phyloP scores from a whole-genome alignment of 1,140 invertebrate genomes.

The Zaprionus camerounensis region DNA sequence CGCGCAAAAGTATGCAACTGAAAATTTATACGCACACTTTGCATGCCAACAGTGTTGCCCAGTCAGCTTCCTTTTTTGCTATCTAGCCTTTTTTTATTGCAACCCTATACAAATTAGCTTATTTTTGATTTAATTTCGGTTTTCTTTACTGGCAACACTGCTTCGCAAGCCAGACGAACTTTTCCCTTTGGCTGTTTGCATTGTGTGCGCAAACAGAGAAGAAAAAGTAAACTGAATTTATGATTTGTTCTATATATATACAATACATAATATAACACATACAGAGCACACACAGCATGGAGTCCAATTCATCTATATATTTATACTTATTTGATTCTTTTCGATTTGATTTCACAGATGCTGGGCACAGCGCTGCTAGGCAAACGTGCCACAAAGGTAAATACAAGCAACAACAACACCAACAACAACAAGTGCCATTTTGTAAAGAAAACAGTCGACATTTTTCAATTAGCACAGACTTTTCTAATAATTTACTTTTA shows the following conservation, averaged over 20 bases:
- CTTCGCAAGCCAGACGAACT: constrained; percentile 20
- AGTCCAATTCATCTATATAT: constrained; percentile 34
- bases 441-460: constrained; percentile 11
- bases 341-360: constrained; percentile 68
- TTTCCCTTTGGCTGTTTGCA: constrained; percentile 23
- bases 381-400: constrained; percentile 81
- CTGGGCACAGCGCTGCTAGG: constrained; percentile 83
- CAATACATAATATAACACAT: not conserved
- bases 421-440: constrained; percentile 11
- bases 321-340: constrained; percentile 39
- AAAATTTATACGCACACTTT: not conserved
- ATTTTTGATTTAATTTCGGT: too few species aligned
- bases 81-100: too few species aligned
- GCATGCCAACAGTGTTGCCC: not conserved
- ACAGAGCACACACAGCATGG: not conserved
- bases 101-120: too few species aligned
- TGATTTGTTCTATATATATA: constrained; percentile 19
- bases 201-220: not conserved
- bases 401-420: constrained; percentile 15
- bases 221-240: constrained; percentile 4
- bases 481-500: constrained; percentile 42
- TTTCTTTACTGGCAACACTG: too few species aligned
- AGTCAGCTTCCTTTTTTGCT: too few species aligned
- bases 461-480: constrained; percentile 25
- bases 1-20: constrained; percentile 62